Conservation (phyloP, 1,140 invertebrate species). For the Wasmannia auropunctata region DNA sequence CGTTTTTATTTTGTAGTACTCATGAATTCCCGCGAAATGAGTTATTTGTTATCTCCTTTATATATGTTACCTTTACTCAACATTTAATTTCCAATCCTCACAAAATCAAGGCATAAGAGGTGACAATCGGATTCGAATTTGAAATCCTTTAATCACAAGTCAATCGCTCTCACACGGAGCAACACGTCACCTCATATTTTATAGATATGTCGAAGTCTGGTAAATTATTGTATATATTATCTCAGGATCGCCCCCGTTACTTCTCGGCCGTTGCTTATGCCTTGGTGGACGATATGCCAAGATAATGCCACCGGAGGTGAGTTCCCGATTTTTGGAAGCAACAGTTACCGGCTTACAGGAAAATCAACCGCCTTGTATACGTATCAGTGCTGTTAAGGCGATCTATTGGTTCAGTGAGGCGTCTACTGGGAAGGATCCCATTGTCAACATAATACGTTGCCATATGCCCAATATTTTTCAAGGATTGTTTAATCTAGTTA, state of each 20-base stretch:
- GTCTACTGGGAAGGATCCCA: slow-evolving; percentile 68
- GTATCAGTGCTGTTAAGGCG: slow-evolving; percentile 84
- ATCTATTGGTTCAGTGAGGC: slow-evolving; percentile 83
- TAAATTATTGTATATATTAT: neutral
- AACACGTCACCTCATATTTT: no score
- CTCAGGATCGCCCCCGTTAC: slow-evolving; percentile 87
- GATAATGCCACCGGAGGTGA: slow-evolving; percentile 86
- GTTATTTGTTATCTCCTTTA: no score
- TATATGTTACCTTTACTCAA: no score
- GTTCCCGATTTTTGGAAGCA: slow-evolving; percentile 87
- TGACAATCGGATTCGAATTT: no score
- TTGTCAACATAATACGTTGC: slow-evolving; percentile 77
- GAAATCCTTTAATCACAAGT: no score
- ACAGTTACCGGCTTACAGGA: slow-evolving; percentile 88
- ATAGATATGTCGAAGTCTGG: no score
- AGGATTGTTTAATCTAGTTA: slow-evolving; percentile 79
- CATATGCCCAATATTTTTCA: slow-evolving; percentile 82
- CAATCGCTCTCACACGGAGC: no score
- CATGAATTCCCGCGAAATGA: no score
- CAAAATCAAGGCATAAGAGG: no score
- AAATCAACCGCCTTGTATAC: slow-evolving; percentile 84
- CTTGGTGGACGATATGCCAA: slow-evolving; percentile 89
- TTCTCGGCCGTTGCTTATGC: slow-evolving; percentile 91
- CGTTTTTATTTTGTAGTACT: no score
- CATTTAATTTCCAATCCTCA: no score